A percentile compares a stretch with the other conserved stretches of the same genome.
phyloP scores from a whole-genome alignment of 1,140 invertebrate species.

The Maconellicoccus hirsutus region DNA sequence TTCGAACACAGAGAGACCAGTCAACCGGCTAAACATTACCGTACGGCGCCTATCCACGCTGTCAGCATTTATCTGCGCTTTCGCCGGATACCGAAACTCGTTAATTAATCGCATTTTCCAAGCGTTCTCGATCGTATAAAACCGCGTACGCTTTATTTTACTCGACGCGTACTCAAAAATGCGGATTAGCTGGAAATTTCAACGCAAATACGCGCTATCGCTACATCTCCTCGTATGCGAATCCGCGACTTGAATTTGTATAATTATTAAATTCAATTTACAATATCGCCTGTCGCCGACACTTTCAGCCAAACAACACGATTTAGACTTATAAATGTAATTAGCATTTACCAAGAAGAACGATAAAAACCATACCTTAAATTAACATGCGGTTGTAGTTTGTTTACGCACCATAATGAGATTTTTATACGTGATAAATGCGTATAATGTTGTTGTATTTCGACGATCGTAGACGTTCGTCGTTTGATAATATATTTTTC shows the following conservation, averaged over 20 bases:
- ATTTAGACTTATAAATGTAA: too few species aligned
- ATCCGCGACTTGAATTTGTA: neutral
- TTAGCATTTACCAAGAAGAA: neutral
- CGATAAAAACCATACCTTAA: neutral
- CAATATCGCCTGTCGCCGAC: neutral
- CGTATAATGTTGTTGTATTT: neutral
- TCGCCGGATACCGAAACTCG: neutral
- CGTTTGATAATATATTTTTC: neutral
- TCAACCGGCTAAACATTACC: neutral
- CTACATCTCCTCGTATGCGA: too few species aligned
- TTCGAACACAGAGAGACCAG: neutral
- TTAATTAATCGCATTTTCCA: neutral
- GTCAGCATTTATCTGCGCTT: neutral
- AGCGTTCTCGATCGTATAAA: too few species aligned
- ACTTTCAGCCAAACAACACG: neutral
- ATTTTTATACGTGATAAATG: neutral
- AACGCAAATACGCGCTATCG: neutral
- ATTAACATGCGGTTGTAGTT: neutral
- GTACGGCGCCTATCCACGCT: neutral
- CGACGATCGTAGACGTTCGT: too few species aligned
- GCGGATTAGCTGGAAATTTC: neutral
- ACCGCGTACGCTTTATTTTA: too few species aligned
- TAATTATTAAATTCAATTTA: constrained; percentile 10
- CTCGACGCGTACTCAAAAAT: neutral
- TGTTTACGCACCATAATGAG: neutral